Evolutionary conservation across 2,888 invertebrate genomes (phyloP), one percentile per base, ranked within the genome.

Genomic region (Agriopis marginaria): DNA sequence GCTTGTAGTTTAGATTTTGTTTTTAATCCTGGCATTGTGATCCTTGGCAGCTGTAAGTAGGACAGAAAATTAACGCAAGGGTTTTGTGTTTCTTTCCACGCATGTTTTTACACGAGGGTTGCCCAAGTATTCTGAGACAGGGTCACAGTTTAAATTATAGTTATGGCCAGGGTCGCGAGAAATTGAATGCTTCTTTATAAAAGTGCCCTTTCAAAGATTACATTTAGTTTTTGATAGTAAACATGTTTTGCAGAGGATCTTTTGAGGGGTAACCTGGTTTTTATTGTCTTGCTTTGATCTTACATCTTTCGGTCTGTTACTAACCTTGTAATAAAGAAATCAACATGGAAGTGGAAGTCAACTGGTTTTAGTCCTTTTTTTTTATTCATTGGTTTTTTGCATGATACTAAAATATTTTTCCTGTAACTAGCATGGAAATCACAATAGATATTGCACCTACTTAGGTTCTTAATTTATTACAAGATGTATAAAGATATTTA

Each of bases 1-100:
- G 83, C 81, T 77, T 86, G 80, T 86, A 85, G 86, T 89, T 88
- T 82, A 82, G 79, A 88, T 86, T 87, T 80, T 86, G 87, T 82
- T 85, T 86, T 88, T 92, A 92, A 92, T 92, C 92, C 88, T 73
- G 80, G 87, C 82, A 90, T 93, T 92, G 91, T 93, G 68, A 73
- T 81, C 65, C 32, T 70, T 62, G 75, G 77, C 93, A 93, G 93
- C 93, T 93, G 92, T 89, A 88, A 80, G 78, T 77, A 14, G 14
- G 42, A 58, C 45, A 58, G 45, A 83, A 83, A 32, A 86, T 86
- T 87, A 81, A 78, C 83, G 89, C 85, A 89, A 91, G 93, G 91
- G 91, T 90, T 91, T 90, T 86, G 83, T 84, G 85, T 84, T 89
- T 82, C 89, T 90, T 90, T 91, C 87, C 83, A 89, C 83, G 85